These are phyloP conservation scores for Takifugu flavidus DNA, from an alignment of 2,113 vertebrate genomes.

Conservation along the genomic window DNA sequence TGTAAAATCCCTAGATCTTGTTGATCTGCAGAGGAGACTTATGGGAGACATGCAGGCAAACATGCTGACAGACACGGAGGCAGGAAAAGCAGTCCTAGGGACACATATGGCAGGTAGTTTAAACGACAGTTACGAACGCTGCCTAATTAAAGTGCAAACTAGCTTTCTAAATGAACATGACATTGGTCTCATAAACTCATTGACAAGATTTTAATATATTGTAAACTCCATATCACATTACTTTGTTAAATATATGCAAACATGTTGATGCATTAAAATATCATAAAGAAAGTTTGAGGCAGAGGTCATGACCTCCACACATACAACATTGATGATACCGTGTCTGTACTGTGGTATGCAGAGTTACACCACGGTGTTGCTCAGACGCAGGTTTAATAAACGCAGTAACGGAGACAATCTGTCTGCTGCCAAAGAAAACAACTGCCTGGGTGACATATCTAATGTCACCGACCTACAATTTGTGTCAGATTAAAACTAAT, in stretches of 20 bases:
- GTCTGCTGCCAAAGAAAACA: background rate
- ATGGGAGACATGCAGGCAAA: constrained; percentile 3
- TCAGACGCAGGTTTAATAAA: background rate
- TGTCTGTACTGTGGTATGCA: background rate
- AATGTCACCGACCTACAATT: background rate
- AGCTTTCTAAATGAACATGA: no score
- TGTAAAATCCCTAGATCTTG: no score
- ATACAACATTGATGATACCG: background rate
- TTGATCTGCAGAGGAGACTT: background rate
- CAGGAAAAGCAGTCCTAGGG: background rate
- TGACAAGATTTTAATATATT: no score
- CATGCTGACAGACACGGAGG: constrained; percentile 8
- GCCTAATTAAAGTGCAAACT: no score
- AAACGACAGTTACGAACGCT: background rate
- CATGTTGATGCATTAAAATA: no score
- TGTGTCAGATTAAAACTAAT: constrained; percentile 5
- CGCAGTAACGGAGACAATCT: background rate
- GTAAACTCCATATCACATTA: no score
- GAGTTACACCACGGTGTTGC: background rate
- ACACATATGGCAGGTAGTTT: no score
- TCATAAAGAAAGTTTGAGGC: no score
- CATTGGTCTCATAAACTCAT: no score
- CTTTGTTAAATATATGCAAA: no score
- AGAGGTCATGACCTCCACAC: background rate
- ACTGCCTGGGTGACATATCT: background rate